A percentile compares a stretch with the other conserved stretches of the same genome.
phyloP scores from a whole-genome alignment of 2,113 vertebrate species.

The Pomatorhinus ruficollis region DNA sequence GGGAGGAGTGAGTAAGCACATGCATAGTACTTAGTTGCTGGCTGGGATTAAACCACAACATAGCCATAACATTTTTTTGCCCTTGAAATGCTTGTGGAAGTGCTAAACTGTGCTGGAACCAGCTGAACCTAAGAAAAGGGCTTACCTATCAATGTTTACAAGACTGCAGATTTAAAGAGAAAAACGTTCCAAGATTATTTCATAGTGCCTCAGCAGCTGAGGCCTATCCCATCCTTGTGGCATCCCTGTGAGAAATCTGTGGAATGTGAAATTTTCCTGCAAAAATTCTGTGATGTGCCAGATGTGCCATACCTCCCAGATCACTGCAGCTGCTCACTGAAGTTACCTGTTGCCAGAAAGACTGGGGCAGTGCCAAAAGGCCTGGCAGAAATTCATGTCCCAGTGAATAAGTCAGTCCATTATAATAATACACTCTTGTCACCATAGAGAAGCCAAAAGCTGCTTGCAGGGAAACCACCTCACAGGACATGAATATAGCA shows the following conservation, averaged over 20 bases:
- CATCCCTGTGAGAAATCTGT: background rate
- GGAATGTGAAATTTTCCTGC: background rate
- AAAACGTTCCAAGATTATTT: background rate
- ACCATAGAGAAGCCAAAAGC: background rate
- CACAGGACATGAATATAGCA: background rate
- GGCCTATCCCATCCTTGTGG: background rate
- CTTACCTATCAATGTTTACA: background rate
- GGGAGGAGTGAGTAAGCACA: background rate
- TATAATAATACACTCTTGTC: background rate
- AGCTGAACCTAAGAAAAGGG: background rate
- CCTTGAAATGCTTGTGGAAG: background rate
- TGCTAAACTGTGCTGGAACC: background rate
- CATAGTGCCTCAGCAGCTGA: background rate
- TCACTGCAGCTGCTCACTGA: background rate
- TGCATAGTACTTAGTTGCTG: background rate
- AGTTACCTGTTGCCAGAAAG: background rate
- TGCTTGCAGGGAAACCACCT: background rate
- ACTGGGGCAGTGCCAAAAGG: background rate
- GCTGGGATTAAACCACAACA: background rate
- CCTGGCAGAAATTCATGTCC: background rate
- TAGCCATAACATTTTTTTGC: background rate
- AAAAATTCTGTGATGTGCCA: background rate
- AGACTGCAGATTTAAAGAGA: background rate
- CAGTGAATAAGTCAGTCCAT: background rate
- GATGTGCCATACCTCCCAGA: background rate